A percentile compares a stretch with the other conserved stretches of the same genome.
phyloP scores from a whole-genome alignment of 2,888 invertebrate species.

The Conus canariensis region DNA sequence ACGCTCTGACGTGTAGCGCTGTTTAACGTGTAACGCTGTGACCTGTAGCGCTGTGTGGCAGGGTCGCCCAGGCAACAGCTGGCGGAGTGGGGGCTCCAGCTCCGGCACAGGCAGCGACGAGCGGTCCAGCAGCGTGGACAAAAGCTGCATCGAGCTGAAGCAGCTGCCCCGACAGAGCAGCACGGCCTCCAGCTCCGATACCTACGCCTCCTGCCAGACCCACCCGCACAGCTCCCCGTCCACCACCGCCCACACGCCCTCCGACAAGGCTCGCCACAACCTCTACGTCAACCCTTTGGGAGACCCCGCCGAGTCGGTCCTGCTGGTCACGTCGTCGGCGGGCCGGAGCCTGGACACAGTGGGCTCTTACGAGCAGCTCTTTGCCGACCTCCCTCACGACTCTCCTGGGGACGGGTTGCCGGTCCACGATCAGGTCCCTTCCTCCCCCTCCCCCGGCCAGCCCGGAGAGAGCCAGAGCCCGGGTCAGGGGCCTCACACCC shows the following conservation, averaged over 20 bases:
- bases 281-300: constrained; percentile 77
- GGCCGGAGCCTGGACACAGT: constrained; percentile 44
- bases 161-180: constrained; percentile 71
- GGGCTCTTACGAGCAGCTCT: constrained; percentile 35
- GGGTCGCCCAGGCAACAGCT: constrained; percentile 17
- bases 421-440: background rate
- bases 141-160: constrained; percentile 73
- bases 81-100: constrained; percentile 38
- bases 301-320: constrained; percentile 53
- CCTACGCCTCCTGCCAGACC: constrained; percentile 97
- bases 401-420: background rate
- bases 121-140: constrained; percentile 50
- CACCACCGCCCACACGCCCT: constrained; percentile 42
- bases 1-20: no score
- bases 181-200: constrained; percentile 90
- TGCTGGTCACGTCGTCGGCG: constrained; percentile 35
- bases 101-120: constrained; percentile 18
- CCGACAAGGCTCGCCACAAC: constrained; percentile 63
- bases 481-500: constrained; percentile 9
- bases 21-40: no score
- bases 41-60: background rate
- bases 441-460: background rate
- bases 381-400: constrained; percentile 31
- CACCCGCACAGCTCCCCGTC: constrained; percentile 84
- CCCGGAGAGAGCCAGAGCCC: background rate